These are phyloP conservation scores for Drosophila sturtevanti DNA, from an alignment of 1,140 invertebrate genomes.

Conservation along the genomic window DNA sequence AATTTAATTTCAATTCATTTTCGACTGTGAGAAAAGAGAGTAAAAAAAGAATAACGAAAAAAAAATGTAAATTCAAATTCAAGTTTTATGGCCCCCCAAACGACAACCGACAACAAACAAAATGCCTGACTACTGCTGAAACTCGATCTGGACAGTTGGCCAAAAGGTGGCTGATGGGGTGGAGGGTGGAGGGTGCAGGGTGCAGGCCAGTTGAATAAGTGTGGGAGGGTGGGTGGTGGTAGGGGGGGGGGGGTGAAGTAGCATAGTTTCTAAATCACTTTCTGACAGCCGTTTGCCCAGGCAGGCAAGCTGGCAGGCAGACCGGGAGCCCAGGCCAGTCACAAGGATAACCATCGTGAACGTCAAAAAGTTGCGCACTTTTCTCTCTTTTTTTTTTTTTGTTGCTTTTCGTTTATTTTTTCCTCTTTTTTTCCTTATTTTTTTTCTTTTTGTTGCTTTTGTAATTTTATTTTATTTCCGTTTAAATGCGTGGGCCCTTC, in stretches of 20 bases:
- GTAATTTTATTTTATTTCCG: conserved; percentile 80
- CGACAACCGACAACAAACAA: conserved; percentile 58
- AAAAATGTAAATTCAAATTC: conserved; percentile 72
- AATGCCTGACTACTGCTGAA: conserved; percentile 33
- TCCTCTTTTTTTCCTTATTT: not conserved
- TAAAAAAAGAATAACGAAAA: not conserved
- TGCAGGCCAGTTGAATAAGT: not conserved
- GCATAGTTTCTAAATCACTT: conserved; percentile 80
- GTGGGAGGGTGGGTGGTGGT: not conserved
- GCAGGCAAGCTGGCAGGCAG: conserved; percentile 12
- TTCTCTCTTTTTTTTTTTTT: conserved; percentile 30
- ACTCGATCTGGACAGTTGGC: conserved; percentile 30
- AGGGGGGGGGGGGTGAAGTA: not conserved
- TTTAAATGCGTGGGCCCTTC: conserved; percentile 67
- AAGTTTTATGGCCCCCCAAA: conserved; percentile 58
- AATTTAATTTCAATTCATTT: conserved; percentile 67
- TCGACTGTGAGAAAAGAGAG: conserved; percentile 26
- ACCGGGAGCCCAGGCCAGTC: conserved; percentile 28
- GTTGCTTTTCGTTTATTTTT: conserved; percentile 3
- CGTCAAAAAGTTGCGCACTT: conserved; percentile 79
- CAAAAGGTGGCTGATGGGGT: conserved; percentile 17
- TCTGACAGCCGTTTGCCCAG: conserved; percentile 66
- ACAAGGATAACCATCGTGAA: conserved; percentile 72
- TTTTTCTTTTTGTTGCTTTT: conserved; percentile 33
- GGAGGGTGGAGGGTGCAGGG: too few relatives aligned